Evolutionary conservation across 2,797 vertebrate species (phyloP).

Genomic region (Anguilla pacifica): DNA sequence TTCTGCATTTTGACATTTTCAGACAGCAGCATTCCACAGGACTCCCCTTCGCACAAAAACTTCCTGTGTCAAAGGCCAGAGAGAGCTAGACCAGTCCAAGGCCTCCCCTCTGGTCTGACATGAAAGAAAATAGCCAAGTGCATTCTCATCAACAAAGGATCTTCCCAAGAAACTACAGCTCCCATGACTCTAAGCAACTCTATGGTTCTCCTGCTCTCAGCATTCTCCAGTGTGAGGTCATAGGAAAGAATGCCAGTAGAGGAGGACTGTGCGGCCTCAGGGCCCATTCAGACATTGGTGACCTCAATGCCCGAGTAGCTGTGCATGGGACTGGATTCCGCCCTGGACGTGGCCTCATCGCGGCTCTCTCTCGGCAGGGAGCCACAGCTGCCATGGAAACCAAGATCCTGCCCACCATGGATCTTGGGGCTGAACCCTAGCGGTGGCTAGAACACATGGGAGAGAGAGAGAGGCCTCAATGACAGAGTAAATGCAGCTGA

Average conservation of each 20-base stretch:
- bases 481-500: neutral
- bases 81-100: neutral
- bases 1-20: constrained; percentile 34
- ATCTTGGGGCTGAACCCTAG: constrained; percentile 72
- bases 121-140: constrained; percentile 47
- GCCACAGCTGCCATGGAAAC: constrained; percentile 69
- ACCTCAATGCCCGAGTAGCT: constrained; percentile 71
- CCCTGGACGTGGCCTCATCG: constrained; percentile 62
- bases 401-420: constrained; percentile 63
- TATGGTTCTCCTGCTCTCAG: constrained; percentile 19
- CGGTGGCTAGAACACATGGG: constrained; percentile 63
- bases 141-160: constrained; percentile 54
- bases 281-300: constrained; percentile 73
- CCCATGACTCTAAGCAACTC: constrained; percentile 18
- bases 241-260: neutral
- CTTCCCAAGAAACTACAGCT: constrained; percentile 36
- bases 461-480: neutral
- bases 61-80: constrained; percentile 11
- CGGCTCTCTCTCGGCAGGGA: constrained; percentile 66
- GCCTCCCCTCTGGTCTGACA: neutral
- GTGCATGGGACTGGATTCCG: constrained; percentile 66
- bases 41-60: neutral
- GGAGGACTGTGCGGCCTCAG: neutral
- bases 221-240: neutral
- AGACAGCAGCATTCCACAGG: neutral